Conservation (phyloP, 2,797 vertebrate genomes). For the Austrolebias charrua region DNA sequence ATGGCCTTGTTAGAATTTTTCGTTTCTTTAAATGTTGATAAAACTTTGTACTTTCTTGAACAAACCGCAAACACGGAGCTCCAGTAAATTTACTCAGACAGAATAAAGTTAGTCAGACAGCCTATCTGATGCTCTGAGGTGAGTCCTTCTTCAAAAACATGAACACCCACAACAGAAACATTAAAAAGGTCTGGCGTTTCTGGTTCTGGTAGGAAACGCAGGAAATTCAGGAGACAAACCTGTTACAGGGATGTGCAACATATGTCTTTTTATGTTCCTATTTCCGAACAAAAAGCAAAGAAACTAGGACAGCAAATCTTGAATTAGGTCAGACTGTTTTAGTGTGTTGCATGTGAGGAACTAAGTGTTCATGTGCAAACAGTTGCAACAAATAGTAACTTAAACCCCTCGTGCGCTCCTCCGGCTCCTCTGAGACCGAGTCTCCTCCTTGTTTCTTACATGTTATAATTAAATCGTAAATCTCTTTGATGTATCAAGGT, state of each 20-base stretch:
- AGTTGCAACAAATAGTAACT: slow-evolving; percentile 45
- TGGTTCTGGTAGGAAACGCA: slow-evolving; percentile 4
- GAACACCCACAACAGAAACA: slow-evolving; percentile 12
- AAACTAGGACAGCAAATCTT: slow-evolving; percentile 64
- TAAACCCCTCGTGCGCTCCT: slow-evolving; percentile 38
- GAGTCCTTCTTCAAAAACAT: slow-evolving; percentile 49
- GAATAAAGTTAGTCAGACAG: slow-evolving; percentile 16
- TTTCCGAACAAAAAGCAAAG: slow-evolving; percentile 30
- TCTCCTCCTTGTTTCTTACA: slow-evolving; percentile 43
- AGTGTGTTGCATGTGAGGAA: slow-evolving; percentile 33
- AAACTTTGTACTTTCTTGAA: slow-evolving; percentile 28
- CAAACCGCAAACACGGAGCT: slow-evolving; percentile 47
- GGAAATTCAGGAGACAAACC: slow-evolving; percentile 10
- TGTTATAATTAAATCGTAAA: slow-evolving; percentile 59
- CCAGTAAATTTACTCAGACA: slow-evolving; percentile 17
- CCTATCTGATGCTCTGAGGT: slow-evolving; percentile 3
- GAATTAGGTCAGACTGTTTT: slow-evolving; percentile 62
- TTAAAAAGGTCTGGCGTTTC: slow-evolving; percentile 13
- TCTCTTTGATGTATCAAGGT: slow-evolving; percentile 66
- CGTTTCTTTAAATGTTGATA: background rate
- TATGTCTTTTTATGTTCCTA: slow-evolving; percentile 44
- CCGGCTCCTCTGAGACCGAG: slow-evolving; percentile 44
- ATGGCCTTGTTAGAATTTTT: background rate
- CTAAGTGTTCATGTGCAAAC: slow-evolving; percentile 31
- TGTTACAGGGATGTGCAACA: slow-evolving; percentile 40